Percentiles rank a stretch among this genome's conserved stretches.
Evolutionary conservation across 2,888 invertebrate genomes (phyloP).

Genomic region (Nemapogon koenigi): DNA sequence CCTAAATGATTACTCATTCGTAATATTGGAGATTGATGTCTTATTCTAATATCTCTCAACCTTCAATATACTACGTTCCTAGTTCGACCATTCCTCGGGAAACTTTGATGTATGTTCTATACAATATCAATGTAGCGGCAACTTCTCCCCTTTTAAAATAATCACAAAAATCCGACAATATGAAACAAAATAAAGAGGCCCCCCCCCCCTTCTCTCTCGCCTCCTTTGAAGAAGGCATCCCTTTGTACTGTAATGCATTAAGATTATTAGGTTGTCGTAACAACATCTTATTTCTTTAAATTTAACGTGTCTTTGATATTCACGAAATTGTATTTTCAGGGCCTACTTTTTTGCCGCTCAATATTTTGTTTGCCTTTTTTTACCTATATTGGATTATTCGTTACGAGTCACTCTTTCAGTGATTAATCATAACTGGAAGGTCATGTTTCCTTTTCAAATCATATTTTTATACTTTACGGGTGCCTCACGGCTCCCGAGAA

Average conservation of each 20-base stretch:
- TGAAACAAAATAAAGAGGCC: slow-evolving; percentile 33
- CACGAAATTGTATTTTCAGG: slow-evolving; percentile 14
- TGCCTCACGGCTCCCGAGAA: no score
- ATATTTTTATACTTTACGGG: no score
- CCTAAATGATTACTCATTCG: no score
- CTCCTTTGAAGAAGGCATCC: slow-evolving; percentile 15
- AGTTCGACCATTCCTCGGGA: no score
- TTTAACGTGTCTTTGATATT: slow-evolving; percentile 19
- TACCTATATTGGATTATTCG: slow-evolving; percentile 3
- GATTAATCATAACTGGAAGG: no score
- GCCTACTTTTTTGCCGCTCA: slow-evolving; percentile 5
- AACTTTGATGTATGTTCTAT: slow-evolving; percentile 6
- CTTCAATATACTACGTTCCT: no score
- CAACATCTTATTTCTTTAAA: slow-evolving; percentile 39
- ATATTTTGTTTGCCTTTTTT: slow-evolving; percentile 4
- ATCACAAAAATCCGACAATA: slow-evolving; percentile 32
- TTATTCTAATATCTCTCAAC: no score
- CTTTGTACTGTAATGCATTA: slow-evolving; percentile 55
- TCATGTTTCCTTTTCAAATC: no score
- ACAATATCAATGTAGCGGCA: slow-evolving; percentile 2
- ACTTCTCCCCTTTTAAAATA: slow-evolving; percentile 36
- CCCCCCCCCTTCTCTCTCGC: slow-evolving; percentile 26
- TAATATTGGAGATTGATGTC: no score
- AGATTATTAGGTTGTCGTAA: slow-evolving; percentile 47
- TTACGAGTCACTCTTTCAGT: not conserved